Base-by-base conservation (phyloP, 2,797 vertebrate species). In the Smutsia temminckii region DNA sequence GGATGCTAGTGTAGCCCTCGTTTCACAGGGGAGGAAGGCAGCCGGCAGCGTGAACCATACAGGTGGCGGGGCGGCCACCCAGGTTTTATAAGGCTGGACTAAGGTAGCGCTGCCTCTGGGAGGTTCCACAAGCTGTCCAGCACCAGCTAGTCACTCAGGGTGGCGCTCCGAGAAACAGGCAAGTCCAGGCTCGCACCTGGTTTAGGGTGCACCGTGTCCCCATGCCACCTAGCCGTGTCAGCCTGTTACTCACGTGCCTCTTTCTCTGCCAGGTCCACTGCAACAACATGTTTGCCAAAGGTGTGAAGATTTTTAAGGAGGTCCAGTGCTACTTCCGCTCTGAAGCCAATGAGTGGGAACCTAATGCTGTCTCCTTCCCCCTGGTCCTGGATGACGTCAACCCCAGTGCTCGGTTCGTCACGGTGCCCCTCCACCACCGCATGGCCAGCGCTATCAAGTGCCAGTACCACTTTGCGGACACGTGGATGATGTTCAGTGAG, bases 401-500 rank as follows among this genome's bases (percentile, higher is more conserved):
- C 92, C 99, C 99, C 93, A 99, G 99, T 0, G 99, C 99, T 6
- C 99, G 99, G 6, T 99, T 99, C 0, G 99, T 99, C 97, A 99
- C 99, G 0, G 99, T 99, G 95, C 99, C 99, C 55, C 98, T 99
- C 46, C 98, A 99, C 79, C 99, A 99, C 98, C 99, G 99, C 97
- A 99, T 99, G 99, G 99, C 99, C 94, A 99, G 98, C 0, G 99
- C 99, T 97, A 99, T 99, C 97, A 99, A 99, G 97, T 99, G 99
- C 98, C 99, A 99, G 93, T 99, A 99, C 97, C 99, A 99, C 98
- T 99, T 99, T 0, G 99, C 99, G 0, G 99, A 99, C 14, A 97
- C 98, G 68, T 99, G 99, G 99, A 99, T 99, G 99, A 98, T 99
- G 99, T 99, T 99, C 98, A 99, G 99, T 6, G 99, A 99, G 98